Evolutionary conservation across 2,113 vertebrate species (phyloP), one percentile per base, ranked within the genome.

Genomic region (Blennius ocellaris): DNA sequence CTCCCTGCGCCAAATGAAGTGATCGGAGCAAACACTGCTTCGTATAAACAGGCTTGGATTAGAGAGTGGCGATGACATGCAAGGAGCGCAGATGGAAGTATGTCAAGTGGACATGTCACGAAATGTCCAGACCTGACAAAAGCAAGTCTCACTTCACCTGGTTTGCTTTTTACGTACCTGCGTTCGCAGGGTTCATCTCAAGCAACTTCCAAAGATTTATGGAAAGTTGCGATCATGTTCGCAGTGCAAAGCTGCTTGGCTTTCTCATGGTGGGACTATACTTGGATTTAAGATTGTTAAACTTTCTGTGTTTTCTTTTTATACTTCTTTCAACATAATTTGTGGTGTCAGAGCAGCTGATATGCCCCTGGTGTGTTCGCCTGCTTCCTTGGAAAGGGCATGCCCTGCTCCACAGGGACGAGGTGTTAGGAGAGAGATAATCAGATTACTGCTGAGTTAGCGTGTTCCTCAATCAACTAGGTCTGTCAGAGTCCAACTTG

Each of bases 1-100:
- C 66, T 78, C 70, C 53, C 78, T 65, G 64, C 71, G 67, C 82
- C 78, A 85, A 83, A 87, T 66, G 80, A 78, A 78, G 77, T 74
- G 81, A 89, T 84, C 37, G 51, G 76, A 81, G 73, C 60, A 71
- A 75, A 76, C 41, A 30, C 50, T 68, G 73, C 66, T 69, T 30
- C 8, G 65, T 73, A 49, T 61, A 76, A 81, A 87, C 74, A 75
- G 62, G 38, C 56, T n/a, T 61, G 71, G 82, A 87, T 85, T 81
- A 82, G 68, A 76, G 59, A 5, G 45, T 64, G 15, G 71, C 55
- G 77, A 61, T 87, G 89, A 78, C 49, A 81, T 81, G 89, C 83
- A 15, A 87, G 59, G 17, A 58, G 47, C 73, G 60, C 73, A 78
- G 89, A 83, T 67, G 85, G 79, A 73, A 65, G 52, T 60, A 69